Conservation (phyloP, 1,140 invertebrate genomes). For the Drosophila rufa region DNA sequence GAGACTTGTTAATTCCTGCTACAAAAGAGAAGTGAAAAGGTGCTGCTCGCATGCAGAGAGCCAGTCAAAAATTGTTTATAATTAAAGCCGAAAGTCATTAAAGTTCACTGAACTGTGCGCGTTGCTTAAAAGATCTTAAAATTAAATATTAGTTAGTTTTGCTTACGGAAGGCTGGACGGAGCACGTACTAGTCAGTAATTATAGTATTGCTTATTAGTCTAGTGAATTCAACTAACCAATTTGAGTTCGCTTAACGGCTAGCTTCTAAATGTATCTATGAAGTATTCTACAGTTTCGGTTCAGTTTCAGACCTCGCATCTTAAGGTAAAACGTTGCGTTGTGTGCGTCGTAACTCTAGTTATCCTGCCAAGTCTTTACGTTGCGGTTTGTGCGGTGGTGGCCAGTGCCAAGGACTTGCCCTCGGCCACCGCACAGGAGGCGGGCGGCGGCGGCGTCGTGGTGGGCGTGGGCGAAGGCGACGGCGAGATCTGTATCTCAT, state of each 20-base stretch:
- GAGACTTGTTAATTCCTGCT: too few species aligned
- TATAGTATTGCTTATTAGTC: slow-evolving; percentile 49
- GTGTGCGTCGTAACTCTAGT: slow-evolving; percentile 32
- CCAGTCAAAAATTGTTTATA: slow-evolving; percentile 40
- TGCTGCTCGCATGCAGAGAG: not conserved
- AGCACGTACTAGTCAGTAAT: slow-evolving; percentile 36
- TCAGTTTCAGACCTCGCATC: slow-evolving; percentile 23
- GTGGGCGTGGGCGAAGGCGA: slow-evolving; percentile 71
- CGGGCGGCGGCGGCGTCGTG: slow-evolving; percentile 20
- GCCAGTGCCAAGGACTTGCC: slow-evolving; percentile 57
- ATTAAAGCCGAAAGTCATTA: slow-evolving; percentile 46
- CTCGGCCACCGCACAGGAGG: slow-evolving; percentile 50
- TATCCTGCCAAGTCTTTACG: slow-evolving; percentile 64
- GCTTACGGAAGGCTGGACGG: slow-evolving; percentile 66
- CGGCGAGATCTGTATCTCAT: slow-evolving; percentile 82
- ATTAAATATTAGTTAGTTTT: slow-evolving; percentile 13
- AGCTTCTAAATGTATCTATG: slow-evolving; percentile 3
- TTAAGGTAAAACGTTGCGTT: slow-evolving; percentile 30
- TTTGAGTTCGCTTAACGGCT: slow-evolving; percentile 23
- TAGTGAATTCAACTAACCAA: slow-evolving; percentile 50
- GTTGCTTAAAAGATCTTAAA: slow-evolving; percentile 3
- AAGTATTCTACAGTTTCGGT: slow-evolving; percentile 48
- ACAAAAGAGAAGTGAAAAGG: slow-evolving; percentile 44
- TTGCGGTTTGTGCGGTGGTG: slow-evolving; percentile 67
- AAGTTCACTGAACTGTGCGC: slow-evolving; percentile 45